Percentiles rank a stretch among this genome's conserved stretches.
These are phyloP conservation scores for Ryuthela nishihirai DNA, from an alignment of 2,888 invertebrate species.

Conservation along the genomic window DNA sequence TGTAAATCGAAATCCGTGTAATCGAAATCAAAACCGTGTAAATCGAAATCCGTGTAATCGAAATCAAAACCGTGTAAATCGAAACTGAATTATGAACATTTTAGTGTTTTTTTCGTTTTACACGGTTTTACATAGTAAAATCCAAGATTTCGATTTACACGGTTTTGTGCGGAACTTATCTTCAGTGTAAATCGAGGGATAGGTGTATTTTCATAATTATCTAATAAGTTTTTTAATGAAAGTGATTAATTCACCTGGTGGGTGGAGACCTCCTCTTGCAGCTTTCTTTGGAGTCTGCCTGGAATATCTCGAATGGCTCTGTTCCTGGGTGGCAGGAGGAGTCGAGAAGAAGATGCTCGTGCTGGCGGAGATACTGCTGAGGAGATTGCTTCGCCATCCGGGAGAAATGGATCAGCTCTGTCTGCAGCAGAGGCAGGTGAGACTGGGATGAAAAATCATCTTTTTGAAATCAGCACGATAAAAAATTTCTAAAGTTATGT, in stretches of 20 bases:
- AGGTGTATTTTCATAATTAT: too few species aligned
- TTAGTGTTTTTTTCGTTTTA: too few species aligned
- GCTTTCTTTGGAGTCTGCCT: conserved; percentile 56
- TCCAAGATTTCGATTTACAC: too few species aligned
- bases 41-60: too few species aligned
- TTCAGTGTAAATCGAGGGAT: too few species aligned
- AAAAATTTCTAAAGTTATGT: neutral
- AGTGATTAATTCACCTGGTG: neutral
- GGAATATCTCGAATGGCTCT: conserved; percentile 74
- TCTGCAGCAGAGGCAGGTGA: conserved; percentile 74
- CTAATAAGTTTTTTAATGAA: neutral
- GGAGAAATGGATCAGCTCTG: conserved; percentile 75
- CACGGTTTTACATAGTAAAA: too few species aligned
- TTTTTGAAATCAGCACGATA: neutral
- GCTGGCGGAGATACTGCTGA: conserved; percentile 71
- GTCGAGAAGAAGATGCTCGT: conserved; percentile 74
- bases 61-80: too few species aligned
- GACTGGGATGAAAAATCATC: conserved; percentile 6
- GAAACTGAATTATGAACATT: too few species aligned
- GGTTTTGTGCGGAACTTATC: too few species aligned
- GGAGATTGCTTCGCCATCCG: conserved; percentile 76
- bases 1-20: too few species aligned
- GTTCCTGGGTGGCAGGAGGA: conserved; percentile 54
- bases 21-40: too few species aligned
- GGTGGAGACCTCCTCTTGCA: conserved; percentile 25